Base-by-base conservation (phyloP, 1,140 invertebrate genomes). In the Hydropsyche tenuis region DNA sequence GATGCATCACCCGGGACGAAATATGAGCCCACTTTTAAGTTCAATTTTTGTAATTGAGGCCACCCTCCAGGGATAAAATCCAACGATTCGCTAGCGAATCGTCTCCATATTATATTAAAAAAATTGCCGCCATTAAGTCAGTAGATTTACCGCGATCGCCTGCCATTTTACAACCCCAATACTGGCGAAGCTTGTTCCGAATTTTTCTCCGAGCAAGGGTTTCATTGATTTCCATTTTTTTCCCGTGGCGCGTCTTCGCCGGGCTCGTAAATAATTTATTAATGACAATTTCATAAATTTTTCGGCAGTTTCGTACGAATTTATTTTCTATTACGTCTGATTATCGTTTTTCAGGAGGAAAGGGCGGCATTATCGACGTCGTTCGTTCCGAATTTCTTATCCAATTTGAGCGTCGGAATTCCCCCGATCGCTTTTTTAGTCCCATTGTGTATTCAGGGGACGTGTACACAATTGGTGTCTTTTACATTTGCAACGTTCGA, bases 121-220 rank as follows among this genome's bases (percentile, higher is more conserved):
- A 65, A 65, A 65, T 43, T 18, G 30, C 30, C 42, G 14, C 63
- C 63, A 65, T 65, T 65, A 65, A 45, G n/a, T 65, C 63, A 22
- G 63, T 65, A 65, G 27, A 65, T 65, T 65, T 65, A 65, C 12
- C 30, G 5, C 42, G 30, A 65, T 65, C 43, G 63, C 63, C 42
- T 65, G 42, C 30, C 63, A 65, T 23, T 65, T 65, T 65, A 43
- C 30, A 65, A 43, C 63, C 30, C 27, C 30, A 4, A 37, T n/a
- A 63, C 30, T 63, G 20, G 30, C 60, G 12, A n/a, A 65, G 20
- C 20, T 43, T 22, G 16, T 65, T 65, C 42, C 9, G 43, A 65
- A 42, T 5, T 45, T 65, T 60, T 25, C 16, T 14, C 45, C 45
- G 11, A 4, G 56, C 22, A 60, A 60, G 7, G 22, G 18, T 25